A percentile compares a stretch with the other conserved stretches of the same genome.
Evolutionary conservation across 1,140 invertebrate genomes (phyloP).

Genomic region (Plutomurus gul): DNA sequence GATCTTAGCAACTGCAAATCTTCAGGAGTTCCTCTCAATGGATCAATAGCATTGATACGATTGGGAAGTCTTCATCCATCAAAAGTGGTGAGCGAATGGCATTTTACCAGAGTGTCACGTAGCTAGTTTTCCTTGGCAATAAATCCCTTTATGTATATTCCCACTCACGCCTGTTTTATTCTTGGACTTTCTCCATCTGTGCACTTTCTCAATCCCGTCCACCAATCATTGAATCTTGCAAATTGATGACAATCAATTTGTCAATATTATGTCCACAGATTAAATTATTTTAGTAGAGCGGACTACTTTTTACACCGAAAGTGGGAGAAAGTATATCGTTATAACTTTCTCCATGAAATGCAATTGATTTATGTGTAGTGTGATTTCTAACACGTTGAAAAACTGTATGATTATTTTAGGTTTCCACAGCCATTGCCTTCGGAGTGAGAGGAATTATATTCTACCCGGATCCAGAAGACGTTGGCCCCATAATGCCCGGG

Average conservation of each 20-base stretch:
- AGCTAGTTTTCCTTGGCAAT: neutral
- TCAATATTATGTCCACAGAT: no score
- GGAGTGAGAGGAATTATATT: conserved; percentile 44
- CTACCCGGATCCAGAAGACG: conserved; percentile 47
- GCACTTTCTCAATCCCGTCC: neutral
- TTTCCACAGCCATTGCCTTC: neutral
- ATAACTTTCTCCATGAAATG: neutral
- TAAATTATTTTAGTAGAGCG: no score
- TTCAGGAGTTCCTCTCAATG: conserved; percentile 23
- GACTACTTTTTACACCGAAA: no score
- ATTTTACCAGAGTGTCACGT: conserved; percentile 14
- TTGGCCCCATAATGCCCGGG: conserved; percentile 38
- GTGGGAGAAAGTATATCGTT: no score
- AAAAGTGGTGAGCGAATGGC: conserved; percentile 40
- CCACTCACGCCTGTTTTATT: neutral
- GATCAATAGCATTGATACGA: conserved; percentile 42
- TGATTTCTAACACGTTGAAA: no score
- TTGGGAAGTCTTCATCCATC: conserved; percentile 45
- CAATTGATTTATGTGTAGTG: no score
- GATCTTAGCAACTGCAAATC: conserved; percentile 39
- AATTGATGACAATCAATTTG: no score
- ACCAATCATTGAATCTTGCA: no score
- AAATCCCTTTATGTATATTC: neutral
- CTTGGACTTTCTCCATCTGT: neutral
- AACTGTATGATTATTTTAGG: conserved; percentile 17